Evolutionary conservation across 2,113 vertebrate genomes (phyloP), one percentile per base, ranked within the genome.

Genomic region (Prolemur simus): DNA sequence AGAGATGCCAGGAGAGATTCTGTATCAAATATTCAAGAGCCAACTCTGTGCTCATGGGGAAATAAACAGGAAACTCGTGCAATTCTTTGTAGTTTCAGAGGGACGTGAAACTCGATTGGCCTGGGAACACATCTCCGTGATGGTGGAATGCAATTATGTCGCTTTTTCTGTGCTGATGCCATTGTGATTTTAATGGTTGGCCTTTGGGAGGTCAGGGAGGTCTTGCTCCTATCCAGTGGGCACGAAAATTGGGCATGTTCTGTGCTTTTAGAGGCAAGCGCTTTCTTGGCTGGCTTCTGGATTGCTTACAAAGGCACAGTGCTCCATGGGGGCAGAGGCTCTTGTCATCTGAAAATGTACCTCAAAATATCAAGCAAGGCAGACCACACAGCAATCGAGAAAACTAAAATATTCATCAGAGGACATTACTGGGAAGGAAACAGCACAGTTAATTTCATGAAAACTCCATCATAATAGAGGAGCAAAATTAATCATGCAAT

Each of bases 331-430:
- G 63, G 14, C 39, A 90, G 39, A 96, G 42, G 27, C 15, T 89
- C 21, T 96, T 91, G 23, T 69, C 88, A 92, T 94, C 92, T 94
- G 66, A 66, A 96, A 85, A 96, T 39, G 52, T 45, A 90, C 49
- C 69, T 60, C 87, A 95, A 97, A 94, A 82, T 84, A 96, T 34
- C 81, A 90, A 92, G 68, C 56, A 92, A 94, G 4, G 32, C 86
- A 34, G 13, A 94, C 60, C 39, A 92, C 80, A 96, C 6, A 60
- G 71, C 60, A 63, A 96, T 37, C 88, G 94, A 91, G 42, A 76
- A 96, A 96, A 96, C 96, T 96, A 89, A 97, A 97, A 96, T 95
- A 93, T 93, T 96, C 92, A 96, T 94, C 76, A 95, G 52, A 95
- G 63, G 54, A 78, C 69, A 91, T 85, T 96, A 95, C 94, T 94